A percentile compares a stretch with the other conserved stretches of the same genome.
These are phyloP conservation scores for Myathropa florea DNA, from an alignment of 2,888 invertebrate species.

Conservation along the genomic window DNA sequence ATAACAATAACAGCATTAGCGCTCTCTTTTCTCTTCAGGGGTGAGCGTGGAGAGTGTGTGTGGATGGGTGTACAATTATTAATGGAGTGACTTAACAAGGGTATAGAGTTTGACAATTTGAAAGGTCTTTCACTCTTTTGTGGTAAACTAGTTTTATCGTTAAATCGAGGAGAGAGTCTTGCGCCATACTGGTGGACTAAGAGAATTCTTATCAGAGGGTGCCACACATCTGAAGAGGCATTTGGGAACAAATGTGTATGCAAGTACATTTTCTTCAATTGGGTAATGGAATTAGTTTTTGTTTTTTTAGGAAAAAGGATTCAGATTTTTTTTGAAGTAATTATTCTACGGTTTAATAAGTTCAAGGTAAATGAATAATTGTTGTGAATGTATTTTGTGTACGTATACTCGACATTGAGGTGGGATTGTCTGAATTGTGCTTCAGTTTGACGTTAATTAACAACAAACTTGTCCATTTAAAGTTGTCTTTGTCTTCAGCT, in stretches of 20 bases:
- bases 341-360: too few species aligned
- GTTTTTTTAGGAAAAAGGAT: too few species aligned
- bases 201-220: neutral
- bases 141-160: slow-evolving; percentile 61
- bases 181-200: neutral
- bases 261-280: too few species aligned
- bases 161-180: slow-evolving; percentile 13
- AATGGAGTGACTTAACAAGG: slow-evolving; percentile 67
- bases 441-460: too few species aligned
- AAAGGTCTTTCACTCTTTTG: slow-evolving; percentile 44
- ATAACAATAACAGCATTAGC: slow-evolving; percentile 57
- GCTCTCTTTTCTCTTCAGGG: slow-evolving; percentile 7
- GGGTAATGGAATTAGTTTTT: neutral
- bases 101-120: slow-evolving; percentile 33
- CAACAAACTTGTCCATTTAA: too few species aligned
- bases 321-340: too few species aligned
- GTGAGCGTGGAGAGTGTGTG: slow-evolving; percentile 17
- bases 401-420: too few species aligned
- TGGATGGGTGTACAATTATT: slow-evolving; percentile 26
- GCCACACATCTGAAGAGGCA: neutral
- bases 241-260: neutral
- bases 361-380: too few species aligned
- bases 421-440: too few species aligned
- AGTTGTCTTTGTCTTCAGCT: too few species aligned
- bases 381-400: too few species aligned